Conservation (phyloP, 2,888 invertebrate genomes). For the Epirrita christyi region DNA sequence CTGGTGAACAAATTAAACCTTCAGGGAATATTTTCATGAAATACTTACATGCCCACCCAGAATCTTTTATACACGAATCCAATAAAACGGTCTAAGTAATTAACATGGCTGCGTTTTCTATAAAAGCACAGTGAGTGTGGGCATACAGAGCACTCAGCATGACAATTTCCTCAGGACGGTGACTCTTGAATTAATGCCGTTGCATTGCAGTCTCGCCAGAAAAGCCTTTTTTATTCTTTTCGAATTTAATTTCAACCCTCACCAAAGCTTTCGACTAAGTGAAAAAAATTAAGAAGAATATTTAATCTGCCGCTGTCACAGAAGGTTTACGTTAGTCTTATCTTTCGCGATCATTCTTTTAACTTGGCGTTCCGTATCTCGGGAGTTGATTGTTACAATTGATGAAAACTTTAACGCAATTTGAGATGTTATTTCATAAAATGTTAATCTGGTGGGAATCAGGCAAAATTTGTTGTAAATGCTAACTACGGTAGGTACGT, state of each 20-base stretch:
- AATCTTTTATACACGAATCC: neutral
- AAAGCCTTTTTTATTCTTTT: slow-evolving; percentile 48
- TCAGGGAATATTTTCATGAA: neutral
- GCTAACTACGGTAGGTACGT: no score
- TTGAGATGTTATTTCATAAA: neutral
- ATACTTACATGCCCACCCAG: no score
- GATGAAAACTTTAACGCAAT: neutral
- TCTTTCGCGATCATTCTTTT: slow-evolving; percentile 6
- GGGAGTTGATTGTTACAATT: neutral
- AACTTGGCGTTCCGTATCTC: slow-evolving; percentile 2
- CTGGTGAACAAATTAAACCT: neutral
- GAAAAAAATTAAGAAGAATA: slow-evolving; percentile 45
- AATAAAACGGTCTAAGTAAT: neutral
- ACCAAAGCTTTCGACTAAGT: slow-evolving; percentile 39
- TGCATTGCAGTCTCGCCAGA: slow-evolving; percentile 45
- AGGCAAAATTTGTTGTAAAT: slow-evolving; percentile 11
- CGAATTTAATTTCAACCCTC: slow-evolving; percentile 46
- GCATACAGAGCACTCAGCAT: slow-evolving; percentile 40
- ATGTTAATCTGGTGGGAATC: slow-evolving; percentile 19
- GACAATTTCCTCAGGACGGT: slow-evolving; percentile 48
- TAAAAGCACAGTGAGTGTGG: slow-evolving; percentile 11
- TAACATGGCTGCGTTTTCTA: neutral
- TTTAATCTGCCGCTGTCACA: slow-evolving; percentile 41
- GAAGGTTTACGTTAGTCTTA: slow-evolving; percentile 21
- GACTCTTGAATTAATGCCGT: slow-evolving; percentile 57